A percentile compares a stretch with the other conserved stretches of the same genome.
phyloP scores from a whole-genome alignment of 2,113 vertebrate species.

The Sciurus niger region DNA sequence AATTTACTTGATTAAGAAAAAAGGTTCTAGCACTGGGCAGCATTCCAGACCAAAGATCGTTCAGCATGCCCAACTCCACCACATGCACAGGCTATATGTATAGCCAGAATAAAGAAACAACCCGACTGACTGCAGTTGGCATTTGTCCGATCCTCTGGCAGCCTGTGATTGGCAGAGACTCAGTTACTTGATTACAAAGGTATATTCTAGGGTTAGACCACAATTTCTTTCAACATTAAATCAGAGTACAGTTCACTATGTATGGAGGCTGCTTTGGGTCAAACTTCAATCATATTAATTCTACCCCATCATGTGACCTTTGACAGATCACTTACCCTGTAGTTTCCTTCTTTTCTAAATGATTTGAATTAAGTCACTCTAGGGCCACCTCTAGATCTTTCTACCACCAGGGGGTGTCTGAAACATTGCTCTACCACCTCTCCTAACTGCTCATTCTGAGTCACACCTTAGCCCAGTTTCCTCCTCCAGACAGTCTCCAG shows the following conservation, averaged over 20 bases:
- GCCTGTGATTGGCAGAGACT: background rate
- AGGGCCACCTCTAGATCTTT: background rate
- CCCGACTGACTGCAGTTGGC: background rate
- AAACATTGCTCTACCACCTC: background rate
- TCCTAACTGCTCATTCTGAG: background rate
- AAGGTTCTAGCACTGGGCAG: background rate
- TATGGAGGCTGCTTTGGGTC: background rate
- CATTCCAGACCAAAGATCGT: background rate
- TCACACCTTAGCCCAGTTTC: background rate
- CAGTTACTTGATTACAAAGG: background rate
- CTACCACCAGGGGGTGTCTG: background rate
- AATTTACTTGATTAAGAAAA: background rate
- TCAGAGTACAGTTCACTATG: background rate
- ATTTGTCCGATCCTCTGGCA: background rate
- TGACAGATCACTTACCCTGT: background rate
- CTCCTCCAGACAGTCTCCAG: background rate
- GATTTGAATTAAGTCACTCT: background rate
- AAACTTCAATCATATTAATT: background rate
- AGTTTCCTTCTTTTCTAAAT: background rate
- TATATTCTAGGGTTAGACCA: background rate
- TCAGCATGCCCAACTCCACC: background rate
- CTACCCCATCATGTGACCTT: background rate
- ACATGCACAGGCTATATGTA: background rate
- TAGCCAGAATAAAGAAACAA: background rate
- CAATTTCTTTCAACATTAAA: background rate